phyloP scores from a whole-genome alignment of 2,113 vertebrate genomes.

The Choloepus hoffmanni region DNA sequence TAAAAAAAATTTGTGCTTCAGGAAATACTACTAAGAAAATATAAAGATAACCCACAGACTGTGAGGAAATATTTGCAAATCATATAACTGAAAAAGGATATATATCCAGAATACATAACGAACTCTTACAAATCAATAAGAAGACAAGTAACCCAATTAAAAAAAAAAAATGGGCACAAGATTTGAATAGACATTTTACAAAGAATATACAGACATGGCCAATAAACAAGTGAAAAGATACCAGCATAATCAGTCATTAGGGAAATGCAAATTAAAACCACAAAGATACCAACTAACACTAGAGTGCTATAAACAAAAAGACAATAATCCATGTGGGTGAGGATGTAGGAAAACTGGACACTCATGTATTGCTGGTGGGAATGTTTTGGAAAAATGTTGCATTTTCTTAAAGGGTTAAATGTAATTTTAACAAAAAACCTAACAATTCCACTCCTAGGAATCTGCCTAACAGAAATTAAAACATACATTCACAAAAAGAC shows the following conservation, averaged over 20 bases:
- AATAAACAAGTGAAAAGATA: background rate
- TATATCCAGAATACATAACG: background rate
- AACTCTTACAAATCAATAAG: background rate
- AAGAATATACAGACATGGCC: background rate
- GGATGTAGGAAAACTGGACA: too few species aligned
- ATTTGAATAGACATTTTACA: background rate
- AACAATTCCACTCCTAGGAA: too few species aligned
- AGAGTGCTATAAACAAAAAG: too few species aligned
- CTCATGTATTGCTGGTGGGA: too few species aligned
- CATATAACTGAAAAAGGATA: background rate
- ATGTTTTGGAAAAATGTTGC: too few species aligned
- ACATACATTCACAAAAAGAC: too few species aligned
- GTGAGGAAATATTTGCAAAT: background rate
- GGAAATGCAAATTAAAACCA: background rate
- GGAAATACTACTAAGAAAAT: background rate
- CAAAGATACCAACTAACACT: background rate
- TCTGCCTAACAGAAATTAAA: too few species aligned
- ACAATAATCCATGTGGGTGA: too few species aligned
- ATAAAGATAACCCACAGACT: background rate
- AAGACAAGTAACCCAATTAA: background rate
- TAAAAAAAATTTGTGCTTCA: background rate
- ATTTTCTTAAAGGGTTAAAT: too few species aligned
- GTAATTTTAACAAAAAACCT: too few species aligned
- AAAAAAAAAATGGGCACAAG: background rate
- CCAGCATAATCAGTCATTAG: background rate